phyloP scores from a whole-genome alignment of 2,113 vertebrate species.

The Podarcis raffonei region DNA sequence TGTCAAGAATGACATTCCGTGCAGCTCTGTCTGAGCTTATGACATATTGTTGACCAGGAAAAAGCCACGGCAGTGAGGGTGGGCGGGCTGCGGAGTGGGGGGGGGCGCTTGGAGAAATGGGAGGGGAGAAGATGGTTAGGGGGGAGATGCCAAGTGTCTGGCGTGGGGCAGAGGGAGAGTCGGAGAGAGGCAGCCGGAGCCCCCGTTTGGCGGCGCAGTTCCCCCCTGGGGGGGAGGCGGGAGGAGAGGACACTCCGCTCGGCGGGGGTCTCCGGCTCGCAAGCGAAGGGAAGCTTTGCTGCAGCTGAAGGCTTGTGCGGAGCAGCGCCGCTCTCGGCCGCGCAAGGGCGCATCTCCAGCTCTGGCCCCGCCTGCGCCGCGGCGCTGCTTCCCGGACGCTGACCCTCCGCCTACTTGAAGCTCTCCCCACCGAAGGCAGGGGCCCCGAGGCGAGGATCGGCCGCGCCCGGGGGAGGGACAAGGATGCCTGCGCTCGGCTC shows the following conservation, averaged over 20 bases:
- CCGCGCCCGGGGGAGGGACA: not conserved
- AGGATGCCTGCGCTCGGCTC: constrained; percentile 33
- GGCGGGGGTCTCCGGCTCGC: not conserved
- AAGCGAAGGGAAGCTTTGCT: not conserved
- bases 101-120: not conserved
- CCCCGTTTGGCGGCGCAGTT: not conserved
- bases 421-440: not conserved
- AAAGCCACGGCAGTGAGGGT: not conserved
- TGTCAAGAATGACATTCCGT: not conserved
- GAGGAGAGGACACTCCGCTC: not conserved
- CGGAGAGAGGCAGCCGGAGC: not conserved
- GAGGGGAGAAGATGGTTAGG: not conserved
- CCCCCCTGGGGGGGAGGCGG: accelerated
- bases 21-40: not conserved
- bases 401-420: not conserved
- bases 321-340: not conserved
- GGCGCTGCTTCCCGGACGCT: not conserved
- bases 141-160: not conserved
- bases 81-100: constrained; percentile 6
- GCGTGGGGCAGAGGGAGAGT: not conserved
- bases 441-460: not conserved
- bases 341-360: constrained; percentile 15
- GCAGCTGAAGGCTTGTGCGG: constrained; percentile 41
- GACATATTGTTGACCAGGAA: not conserved
- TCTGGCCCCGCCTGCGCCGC: constrained; percentile 38